A percentile compares a stretch with the other conserved stretches of the same genome.
Conservation (phyloP, 2,888 invertebrate species). For the Heterodera filipjevi region DNA sequence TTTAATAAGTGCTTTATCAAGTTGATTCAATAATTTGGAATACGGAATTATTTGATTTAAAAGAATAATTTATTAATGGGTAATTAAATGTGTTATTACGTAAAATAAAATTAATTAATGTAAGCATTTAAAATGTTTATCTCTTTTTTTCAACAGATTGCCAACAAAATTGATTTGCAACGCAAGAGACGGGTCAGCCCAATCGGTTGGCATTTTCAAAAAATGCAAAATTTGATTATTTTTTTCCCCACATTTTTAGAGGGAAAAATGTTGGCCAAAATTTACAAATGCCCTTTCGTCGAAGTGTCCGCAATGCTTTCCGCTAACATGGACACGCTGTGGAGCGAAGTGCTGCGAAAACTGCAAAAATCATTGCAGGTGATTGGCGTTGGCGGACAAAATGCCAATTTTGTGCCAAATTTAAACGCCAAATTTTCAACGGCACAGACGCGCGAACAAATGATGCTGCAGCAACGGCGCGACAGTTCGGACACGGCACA, state of each 20-base stretch:
- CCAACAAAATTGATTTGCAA: slow-evolving; percentile 62
- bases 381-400: not conserved
- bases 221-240: not conserved
- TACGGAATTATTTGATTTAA: no score
- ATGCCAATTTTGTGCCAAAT: not conserved
- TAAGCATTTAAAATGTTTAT: no score
- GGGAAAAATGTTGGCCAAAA: slow-evolving; percentile 59
- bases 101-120: no score
- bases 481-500: slow-evolving; percentile 15
- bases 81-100: no score
- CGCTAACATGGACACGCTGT: slow-evolving; percentile 55
- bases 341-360: slow-evolving; percentile 52
- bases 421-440: slow-evolving; percentile 7
- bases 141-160: slow-evolving; percentile 30
- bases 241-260: slow-evolving; percentile 41
- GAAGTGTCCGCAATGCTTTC: slow-evolving; percentile 56
- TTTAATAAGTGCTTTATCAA: not conserved
- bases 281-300: slow-evolving; percentile 59
- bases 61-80: no score
- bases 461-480: slow-evolving; percentile 23
- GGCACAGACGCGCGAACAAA: slow-evolving; percentile 22
- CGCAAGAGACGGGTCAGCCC: slow-evolving; percentile 55
- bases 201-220: slow-evolving; percentile 46
- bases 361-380: slow-evolving; percentile 43
- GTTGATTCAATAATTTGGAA: no score